A percentile compares a stretch with the other conserved stretches of the same genome.
phyloP scores from a whole-genome alignment of 2,113 vertebrate species.

The Lethenteron reissneri region DNA sequence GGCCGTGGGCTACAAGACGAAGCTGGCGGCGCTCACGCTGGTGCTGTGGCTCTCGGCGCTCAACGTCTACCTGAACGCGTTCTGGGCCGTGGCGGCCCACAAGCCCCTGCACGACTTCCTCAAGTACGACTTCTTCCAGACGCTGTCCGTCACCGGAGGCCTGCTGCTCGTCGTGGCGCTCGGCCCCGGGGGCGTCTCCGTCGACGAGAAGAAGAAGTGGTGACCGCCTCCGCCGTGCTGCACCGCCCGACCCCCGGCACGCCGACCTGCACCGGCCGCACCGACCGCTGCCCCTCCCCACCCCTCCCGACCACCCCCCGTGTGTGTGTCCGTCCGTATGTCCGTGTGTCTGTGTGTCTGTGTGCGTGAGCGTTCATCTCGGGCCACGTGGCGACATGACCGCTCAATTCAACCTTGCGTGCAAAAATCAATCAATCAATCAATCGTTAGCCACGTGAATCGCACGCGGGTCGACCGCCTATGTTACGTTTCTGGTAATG shows the following conservation, averaged over 20 bases:
- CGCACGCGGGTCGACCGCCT: too few species aligned
- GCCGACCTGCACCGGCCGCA: too few species aligned
- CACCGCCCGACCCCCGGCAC: too few species aligned
- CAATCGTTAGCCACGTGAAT: too few species aligned
- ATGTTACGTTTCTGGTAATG: too few species aligned
- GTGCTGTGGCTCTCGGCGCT: slow-evolving; percentile 83
- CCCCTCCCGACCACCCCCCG: neutral
- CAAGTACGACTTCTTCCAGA: slow-evolving; percentile 98
- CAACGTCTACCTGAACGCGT: slow-evolving; percentile 93
- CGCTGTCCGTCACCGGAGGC: slow-evolving; percentile 86
- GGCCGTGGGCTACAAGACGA: slow-evolving; percentile 90
- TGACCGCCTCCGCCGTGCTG: slow-evolving; percentile 18
- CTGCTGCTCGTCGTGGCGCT: slow-evolving; percentile 79
- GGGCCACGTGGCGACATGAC: too few species aligned
- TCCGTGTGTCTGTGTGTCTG: neutral
- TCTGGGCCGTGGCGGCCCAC: slow-evolving; percentile 82
- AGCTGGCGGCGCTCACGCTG: slow-evolving; percentile 73
- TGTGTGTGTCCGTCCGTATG: neutral
- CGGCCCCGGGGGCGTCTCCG: slow-evolving; percentile 91
- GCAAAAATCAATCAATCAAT: too few species aligned
- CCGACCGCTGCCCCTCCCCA: neutral
- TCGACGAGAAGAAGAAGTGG: slow-evolving; percentile 98
- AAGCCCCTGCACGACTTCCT: slow-evolving; percentile 99
- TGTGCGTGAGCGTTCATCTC: too few species aligned
- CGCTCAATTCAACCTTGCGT: too few species aligned